Base-by-base conservation (phyloP, 2,888 invertebrate genomes). In the Nebria salina region DNA sequence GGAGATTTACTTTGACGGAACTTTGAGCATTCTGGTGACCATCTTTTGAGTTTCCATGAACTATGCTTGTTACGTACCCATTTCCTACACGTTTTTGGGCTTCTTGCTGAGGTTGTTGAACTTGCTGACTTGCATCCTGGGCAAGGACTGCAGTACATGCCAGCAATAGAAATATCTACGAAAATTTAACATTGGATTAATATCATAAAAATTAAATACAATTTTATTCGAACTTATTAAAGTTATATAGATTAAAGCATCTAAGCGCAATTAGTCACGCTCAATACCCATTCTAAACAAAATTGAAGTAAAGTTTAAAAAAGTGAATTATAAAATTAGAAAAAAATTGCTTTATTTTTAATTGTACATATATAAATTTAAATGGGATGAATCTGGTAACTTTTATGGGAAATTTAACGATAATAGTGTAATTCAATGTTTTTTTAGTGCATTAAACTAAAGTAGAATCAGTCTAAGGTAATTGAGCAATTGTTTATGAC, bases 11-110 rank as follows among this genome's bases (percentile, higher is more conserved):
- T 26, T 85, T 84, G 34, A 86, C 84, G 11, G 84, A 83, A 75
- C 86, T 86, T 82, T 85, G 83, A 0, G 87, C 85, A 13, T 84
- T 82, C 76, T 84, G 84, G 72, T 86, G 85, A 0, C 85, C 85
- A 82, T 85, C 82, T 26, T 84, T 83, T 5, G 85, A 84, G 72
- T 85, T 83, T 2, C 83, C 76, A 73, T 86, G 86, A 2, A 86
- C 75, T 1, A 86, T 84, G 75, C 83, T 86, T 15, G 85, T 84
- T 9, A 83, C 83, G 82, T 86, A 86, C 72, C 84, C 82, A 6
- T 83, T 68, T 25, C 82, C 82, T 72, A 82, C 81, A 2, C 84
- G 78, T n/a, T 75, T 68, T 64, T 68, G 75, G n/a, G 74, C 79
- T 64, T 75, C 75, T 64, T 65, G 76, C 43, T 15, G n/a, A 34